Percentiles rank a stretch among this genome's conserved stretches.
phyloP scores from a whole-genome alignment of 2,888 invertebrate species.

The Chrysina gloriosa region DNA sequence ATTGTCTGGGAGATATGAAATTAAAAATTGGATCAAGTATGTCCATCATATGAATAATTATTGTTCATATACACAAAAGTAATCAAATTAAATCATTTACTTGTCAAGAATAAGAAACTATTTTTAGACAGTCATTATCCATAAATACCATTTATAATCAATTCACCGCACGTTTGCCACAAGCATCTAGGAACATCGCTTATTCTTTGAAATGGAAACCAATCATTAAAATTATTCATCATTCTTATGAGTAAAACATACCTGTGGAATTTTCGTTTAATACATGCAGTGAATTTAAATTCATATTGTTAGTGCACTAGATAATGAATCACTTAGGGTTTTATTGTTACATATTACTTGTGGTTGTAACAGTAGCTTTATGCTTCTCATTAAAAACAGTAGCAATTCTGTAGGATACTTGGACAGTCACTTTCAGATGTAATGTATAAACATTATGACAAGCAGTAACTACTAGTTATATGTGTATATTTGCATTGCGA shows the following conservation, averaged over 20 bases:
- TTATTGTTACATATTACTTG: conserved; percentile 12
- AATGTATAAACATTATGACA: too few relatives aligned
- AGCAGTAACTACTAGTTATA: too few relatives aligned
- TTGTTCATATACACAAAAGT: too few relatives aligned
- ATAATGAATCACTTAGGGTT: conserved; percentile 7
- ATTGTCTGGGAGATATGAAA: too few relatives aligned
- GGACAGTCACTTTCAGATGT: too few relatives aligned
- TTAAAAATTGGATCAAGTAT: too few relatives aligned
- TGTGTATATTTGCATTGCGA: too few relatives aligned
- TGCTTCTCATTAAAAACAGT: too few relatives aligned
- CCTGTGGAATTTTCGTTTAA: neutral
- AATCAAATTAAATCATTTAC: too few relatives aligned
- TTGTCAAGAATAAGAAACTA: too few relatives aligned
- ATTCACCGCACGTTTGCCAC: conserved; percentile 5
- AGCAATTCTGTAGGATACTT: too few relatives aligned
- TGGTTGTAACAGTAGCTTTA: conserved; percentile 14
- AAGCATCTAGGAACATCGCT: neutral
- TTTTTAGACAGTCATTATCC: neutral
- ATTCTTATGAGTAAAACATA: neutral
- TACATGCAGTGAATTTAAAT: conserved; percentile 6
- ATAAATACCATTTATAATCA: neutral
- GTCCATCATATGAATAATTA: too few relatives aligned
- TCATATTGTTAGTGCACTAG: neutral
- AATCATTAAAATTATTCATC: conserved; percentile 1
- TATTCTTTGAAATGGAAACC: conserved; percentile 6